These are phyloP conservation scores for Pangasius sanitwongsei DNA, from an alignment of 2,797 vertebrate species.

Conservation along the genomic window DNA sequence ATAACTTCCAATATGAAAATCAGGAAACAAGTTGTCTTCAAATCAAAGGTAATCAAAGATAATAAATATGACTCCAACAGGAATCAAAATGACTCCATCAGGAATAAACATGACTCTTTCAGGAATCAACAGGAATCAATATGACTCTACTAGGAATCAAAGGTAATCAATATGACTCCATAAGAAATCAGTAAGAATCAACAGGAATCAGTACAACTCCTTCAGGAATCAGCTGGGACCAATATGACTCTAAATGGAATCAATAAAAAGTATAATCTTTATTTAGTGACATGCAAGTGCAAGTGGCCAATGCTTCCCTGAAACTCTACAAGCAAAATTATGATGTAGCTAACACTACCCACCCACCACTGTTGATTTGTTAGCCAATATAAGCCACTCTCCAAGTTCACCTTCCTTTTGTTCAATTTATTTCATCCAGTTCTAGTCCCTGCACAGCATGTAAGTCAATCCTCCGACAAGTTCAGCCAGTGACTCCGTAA, in stretches of 20 bases:
- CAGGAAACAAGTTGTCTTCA: neutral
- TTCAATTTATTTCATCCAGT: slow-evolving; percentile 15
- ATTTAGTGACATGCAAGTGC: neutral
- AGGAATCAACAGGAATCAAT: neutral
- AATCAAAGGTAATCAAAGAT: neutral
- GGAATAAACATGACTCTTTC: too few species aligned
- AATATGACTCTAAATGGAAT: neutral
- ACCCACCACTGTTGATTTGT: neutral
- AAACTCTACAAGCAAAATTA: too few species aligned
- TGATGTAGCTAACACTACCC: neutral
- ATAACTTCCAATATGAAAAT: neutral
- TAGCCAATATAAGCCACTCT: slow-evolving; percentile 4
- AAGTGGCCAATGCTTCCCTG: neutral
- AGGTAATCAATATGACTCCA: neutral
- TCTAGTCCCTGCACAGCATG: slow-evolving; percentile 12
- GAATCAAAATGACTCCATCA: neutral
- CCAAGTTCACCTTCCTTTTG: neutral
- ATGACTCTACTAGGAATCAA: neutral
- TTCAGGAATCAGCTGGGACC: neutral
- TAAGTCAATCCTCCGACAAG: neutral
- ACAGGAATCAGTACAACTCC: neutral
- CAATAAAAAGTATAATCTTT: neutral
- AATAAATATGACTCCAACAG: neutral
- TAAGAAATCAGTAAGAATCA: neutral
- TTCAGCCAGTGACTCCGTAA: slow-evolving; percentile 28